Evolutionary conservation across 2,888 invertebrate species (phyloP), one percentile per base, ranked within the genome.

Genomic region (Mycalesis mineus): DNA sequence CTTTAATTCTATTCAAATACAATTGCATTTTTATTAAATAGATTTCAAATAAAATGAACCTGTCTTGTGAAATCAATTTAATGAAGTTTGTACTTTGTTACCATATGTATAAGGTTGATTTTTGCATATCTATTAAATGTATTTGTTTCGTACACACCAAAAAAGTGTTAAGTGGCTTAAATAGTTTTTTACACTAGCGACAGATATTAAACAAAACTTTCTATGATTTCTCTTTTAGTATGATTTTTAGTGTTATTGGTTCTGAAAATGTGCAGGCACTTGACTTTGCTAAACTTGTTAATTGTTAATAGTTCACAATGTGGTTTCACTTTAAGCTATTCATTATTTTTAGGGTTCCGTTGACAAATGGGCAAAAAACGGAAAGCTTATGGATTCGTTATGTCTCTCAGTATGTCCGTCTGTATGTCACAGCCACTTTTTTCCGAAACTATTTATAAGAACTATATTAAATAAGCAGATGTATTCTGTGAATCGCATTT

Each of bases 141-240:
- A 51, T 40, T 22, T 41, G 40, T 31, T 31, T 31, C 51, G 17
- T 41, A 9, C 40, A 55, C 31, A 41, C 47, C 36, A 36, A 53
- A 48, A 45, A 48, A 36, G 36, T 51, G 49, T 42, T 55, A 42
- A 55, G 55, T 40, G 40, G 33, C 31, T 15, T 53, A 41, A 55
- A 48, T 14, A 45, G 36, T 39, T 45, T 39, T 50, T 50, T 56
- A 53, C 56, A 57, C 56, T 39, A 8, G 45, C 60, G 49, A 50
- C 49, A 60, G 31, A 59, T 41, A 51, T 37, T 48, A 48, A 44
- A 49, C 39, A 56, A 36, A 36, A 60, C 60, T 60, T 60, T 60
- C 60, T 60, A 57, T 53, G 53, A 53, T 60, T 57, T 60, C 53
- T 60, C 60, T 60, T 57, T 50, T 44, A 22, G 22, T 22, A 5